Evolutionary conservation across 2,113 vertebrate species (phyloP), one percentile per base, ranked within the genome.

Genomic region (Daubentonia madagascariensis): DNA sequence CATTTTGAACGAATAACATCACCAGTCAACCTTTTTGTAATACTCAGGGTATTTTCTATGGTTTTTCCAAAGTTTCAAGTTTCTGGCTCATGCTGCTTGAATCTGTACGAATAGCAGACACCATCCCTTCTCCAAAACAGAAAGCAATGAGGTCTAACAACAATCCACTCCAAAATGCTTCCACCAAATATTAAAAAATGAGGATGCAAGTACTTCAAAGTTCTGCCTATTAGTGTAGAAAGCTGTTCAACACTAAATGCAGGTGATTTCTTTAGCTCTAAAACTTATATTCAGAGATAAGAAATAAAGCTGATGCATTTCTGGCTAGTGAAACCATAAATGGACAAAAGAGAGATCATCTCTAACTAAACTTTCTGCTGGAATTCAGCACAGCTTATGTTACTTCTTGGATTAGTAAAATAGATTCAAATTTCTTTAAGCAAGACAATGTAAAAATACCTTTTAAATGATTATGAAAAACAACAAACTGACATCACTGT

Each of bases 371-470:
- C 72, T n/a, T 93, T 73, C 89, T 85, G 23, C 37, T 78, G 17
- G 45, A 57, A 48, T 30, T 61, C 37, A 61, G 87, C 16, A 50
- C 6, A 37, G 22, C 54, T 89, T 91, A 50, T 11, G 30, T n/a
- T 68, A 87, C 1, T 75, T 67, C 40, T 61, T 67, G 57, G 48
- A 50, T 28, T 37, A 57, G 28, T 13, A 68, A 57, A 92, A 81
- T 7, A 91, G 72, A 91, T 88, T 85, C 57, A 88, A 63, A 93
- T 80, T 80, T 85, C 65, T 89, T 89, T 63, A 94, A n/a, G 52
- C 57, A 91, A 83, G 93, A 75, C 37, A 93, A 91, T 35, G 9
- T 35, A 45, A 80, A 94, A 80, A 87, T 18, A 90, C 16, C 25
- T 35, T 45, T 78, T 48, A 83, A 79, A 65, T 40, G 28, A 87